Evolutionary conservation across 1,140 invertebrate genomes (phyloP).

Genomic region (Harlomillsia oculata): DNA sequence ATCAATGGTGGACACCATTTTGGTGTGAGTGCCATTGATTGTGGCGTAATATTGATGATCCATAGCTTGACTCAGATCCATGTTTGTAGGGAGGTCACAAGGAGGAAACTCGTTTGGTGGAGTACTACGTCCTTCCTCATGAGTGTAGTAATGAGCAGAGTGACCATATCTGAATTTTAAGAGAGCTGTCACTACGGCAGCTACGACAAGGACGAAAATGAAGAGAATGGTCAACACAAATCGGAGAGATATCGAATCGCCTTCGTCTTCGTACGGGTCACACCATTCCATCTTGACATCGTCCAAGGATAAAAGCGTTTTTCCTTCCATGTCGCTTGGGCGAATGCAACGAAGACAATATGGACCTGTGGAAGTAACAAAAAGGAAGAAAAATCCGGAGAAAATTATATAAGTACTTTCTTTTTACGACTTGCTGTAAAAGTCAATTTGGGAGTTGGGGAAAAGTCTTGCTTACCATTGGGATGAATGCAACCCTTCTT

Average conservation of each 20-base stretch:
- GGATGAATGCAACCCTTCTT: constrained; percentile 22
- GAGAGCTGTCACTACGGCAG: too few relatives aligned
- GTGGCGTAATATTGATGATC: too few relatives aligned
- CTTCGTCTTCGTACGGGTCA: too few relatives aligned
- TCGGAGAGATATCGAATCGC: background rate
- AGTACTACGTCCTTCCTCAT: too few relatives aligned
- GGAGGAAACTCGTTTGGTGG: too few relatives aligned
- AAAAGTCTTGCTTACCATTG: constrained; percentile 19
- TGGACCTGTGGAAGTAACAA: constrained; percentile 12
- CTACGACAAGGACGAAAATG: too few relatives aligned
- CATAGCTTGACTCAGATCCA: too few relatives aligned
- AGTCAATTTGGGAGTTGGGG: background rate
- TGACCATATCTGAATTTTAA: too few relatives aligned
- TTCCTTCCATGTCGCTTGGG: constrained; percentile 18
- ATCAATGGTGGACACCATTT: constrained; percentile 32
- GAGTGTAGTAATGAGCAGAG: too few relatives aligned
- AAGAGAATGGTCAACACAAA: too few relatives aligned
- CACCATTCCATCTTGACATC: constrained; percentile 28
- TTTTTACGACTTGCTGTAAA: background rate
- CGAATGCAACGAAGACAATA: constrained; percentile 29
- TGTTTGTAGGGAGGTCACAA: too few relatives aligned
- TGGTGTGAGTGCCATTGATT: constrained; percentile 12
- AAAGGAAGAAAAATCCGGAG: background rate
- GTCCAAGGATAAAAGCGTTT: constrained; percentile 22
- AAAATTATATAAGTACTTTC: background rate